Conservation (phyloP, 2,797 vertebrate genomes). For the Pipistrellus pygmaeus region DNA sequence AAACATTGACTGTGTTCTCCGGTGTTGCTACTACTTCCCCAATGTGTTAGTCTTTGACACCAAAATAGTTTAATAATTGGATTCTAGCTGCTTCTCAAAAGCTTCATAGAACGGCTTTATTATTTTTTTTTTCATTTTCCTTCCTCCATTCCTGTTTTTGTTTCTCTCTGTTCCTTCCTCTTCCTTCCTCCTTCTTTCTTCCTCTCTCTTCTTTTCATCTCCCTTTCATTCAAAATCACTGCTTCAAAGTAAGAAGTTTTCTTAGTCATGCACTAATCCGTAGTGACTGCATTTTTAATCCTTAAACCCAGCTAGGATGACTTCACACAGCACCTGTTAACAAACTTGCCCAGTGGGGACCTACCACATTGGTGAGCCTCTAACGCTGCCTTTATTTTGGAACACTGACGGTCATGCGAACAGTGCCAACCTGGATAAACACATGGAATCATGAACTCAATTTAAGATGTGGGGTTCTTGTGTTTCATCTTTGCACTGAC, state of each 20-base stretch:
- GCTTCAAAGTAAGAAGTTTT: background rate
- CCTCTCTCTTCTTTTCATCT: background rate
- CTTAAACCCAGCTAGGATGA: background rate
- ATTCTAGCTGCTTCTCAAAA: slow-evolving; percentile 23
- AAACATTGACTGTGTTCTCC: background rate
- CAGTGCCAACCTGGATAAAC: slow-evolving; percentile 10
- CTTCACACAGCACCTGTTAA: slow-evolving; percentile 11
- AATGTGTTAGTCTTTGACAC: background rate
- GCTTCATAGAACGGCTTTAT: background rate
- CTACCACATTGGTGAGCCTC: background rate
- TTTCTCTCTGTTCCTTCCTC: background rate
- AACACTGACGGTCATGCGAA: slow-evolving; percentile 22
- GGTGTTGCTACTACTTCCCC: background rate
- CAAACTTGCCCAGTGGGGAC: background rate
- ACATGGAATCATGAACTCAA: slow-evolving; percentile 52
- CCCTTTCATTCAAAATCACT: slow-evolving; percentile 9
- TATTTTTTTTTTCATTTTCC: background rate
- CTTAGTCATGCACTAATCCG: slow-evolving; percentile 10
- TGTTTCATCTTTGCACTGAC: slow-evolving; percentile 59
- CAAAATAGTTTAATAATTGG: background rate
- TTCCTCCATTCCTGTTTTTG: background rate
- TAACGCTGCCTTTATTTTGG: slow-evolving; percentile 56
- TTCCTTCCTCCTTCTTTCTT: background rate
- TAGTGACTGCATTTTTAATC: background rate
- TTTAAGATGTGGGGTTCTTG: slow-evolving; percentile 56